These are phyloP conservation scores for Schizotus pectinicornis DNA, from an alignment of 2,888 invertebrate genomes.

Conservation along the genomic window DNA sequence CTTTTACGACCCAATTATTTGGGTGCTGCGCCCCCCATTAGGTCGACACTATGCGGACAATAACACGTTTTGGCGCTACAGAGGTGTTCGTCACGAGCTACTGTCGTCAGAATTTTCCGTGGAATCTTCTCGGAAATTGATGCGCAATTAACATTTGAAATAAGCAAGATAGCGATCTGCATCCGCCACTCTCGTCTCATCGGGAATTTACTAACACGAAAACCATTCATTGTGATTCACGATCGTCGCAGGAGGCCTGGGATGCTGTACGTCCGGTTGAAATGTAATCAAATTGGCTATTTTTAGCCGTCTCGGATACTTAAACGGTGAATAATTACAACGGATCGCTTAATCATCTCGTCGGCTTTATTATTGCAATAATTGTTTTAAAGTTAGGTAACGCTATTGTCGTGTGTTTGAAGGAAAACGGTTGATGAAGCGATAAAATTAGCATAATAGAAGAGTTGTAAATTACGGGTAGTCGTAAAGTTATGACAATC, in stretches of 20 bases:
- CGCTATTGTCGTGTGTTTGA: no score
- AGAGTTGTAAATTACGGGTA: no score
- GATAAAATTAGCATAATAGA: no score
- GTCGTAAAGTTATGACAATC: no score
- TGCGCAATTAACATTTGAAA: not conserved
- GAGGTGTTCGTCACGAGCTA: not conserved
- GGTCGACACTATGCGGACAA: not conserved
- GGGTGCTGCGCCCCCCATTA: not conserved
- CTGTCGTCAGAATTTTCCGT: not conserved
- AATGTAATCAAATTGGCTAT: slow-evolving; percentile 17
- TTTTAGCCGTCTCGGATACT: slow-evolving; percentile 2
- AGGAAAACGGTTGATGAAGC: no score
- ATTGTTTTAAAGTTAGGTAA: no score
- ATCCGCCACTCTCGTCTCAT: slow-evolving; percentile 4
- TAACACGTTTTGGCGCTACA: no score
- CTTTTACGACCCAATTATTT: no score
- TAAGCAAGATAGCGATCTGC: slow-evolving; percentile 7
- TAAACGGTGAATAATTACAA: not conserved
- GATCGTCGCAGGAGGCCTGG: slow-evolving; percentile 21
- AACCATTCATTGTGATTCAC: slow-evolving; percentile 21
- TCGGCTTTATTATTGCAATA: no score
- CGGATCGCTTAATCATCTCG: not conserved
- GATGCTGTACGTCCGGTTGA: slow-evolving; percentile 13
- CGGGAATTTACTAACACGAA: slow-evolving; percentile 17
- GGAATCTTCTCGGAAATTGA: slow-evolving; percentile 1